Evolutionary conservation across 35 echinoderm and acorn worm species (phyloP), one percentile per base, ranked within the genome.

Genomic region (Anneissia japonica): DNA sequence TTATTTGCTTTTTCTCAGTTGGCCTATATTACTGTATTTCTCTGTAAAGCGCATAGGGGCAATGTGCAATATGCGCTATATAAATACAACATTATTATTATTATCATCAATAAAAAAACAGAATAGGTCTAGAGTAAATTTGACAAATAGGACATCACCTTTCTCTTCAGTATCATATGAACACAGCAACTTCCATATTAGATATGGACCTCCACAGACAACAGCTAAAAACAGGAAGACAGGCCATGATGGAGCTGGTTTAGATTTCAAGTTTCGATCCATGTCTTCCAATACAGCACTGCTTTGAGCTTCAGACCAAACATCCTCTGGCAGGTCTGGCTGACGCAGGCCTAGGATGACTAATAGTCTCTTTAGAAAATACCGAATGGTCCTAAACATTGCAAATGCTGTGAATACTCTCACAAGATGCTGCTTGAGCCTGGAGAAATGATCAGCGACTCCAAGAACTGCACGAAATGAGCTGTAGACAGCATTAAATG

Each of bases 151-250:
- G 32, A 56, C 29, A 72, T 32, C 34, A 90, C 88, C 89, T 79
- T 73, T 30, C 81, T 21, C 31, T 32, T 86, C 75, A 77, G 84
- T 89, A 74, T 90, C 88, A 38, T 46, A 83, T 31, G 92, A 93
- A 81, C 85, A 88, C 38, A 97, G 83, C 19, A 97, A 82, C 80
- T 87, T 97, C 95, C 95, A 97, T 39, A 97, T 97, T 23, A 97
- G 80, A 40, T 93, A 97, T 4, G 95, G 95, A 35, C 91, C 95
- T 81, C 95, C 95, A 16, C 93, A 86, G 0, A 97, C 91, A 36
- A 97, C 95, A 74, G 91, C 95, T 83, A 97, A 93, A 82, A 97
- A 97, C 91, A 97, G 89, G 85, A 93, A 91, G 4, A 97, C 93
- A 0, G 95, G 95, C 95, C 95, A 97, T 10, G 95, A 97, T 31